phyloP scores from a whole-genome alignment of 1,140 invertebrate species.

The Probaryconus sp. region DNA sequence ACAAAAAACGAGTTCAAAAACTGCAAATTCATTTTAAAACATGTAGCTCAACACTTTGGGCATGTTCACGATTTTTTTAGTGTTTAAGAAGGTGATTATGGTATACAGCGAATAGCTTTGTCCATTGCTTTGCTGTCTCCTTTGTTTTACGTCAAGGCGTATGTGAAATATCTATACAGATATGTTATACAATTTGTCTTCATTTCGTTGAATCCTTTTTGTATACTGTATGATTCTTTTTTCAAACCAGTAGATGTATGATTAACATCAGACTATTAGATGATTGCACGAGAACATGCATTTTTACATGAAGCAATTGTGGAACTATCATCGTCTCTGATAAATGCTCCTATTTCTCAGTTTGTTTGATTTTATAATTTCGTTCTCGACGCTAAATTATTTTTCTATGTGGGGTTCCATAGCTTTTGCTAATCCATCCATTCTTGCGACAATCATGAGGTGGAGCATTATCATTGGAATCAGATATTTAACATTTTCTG shows the following conservation, averaged over 20 bases:
- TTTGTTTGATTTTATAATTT: constrained; percentile 21
- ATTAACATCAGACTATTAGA: constrained; percentile 32
- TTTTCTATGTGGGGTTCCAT: constrained; percentile 28
- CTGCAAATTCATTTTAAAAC: no score
- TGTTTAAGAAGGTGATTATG: constrained; percentile 38
- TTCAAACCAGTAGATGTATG: constrained; percentile 23
- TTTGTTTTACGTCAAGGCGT: constrained; percentile 40
- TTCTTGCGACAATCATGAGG: no score
- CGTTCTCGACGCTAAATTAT: constrained; percentile 7
- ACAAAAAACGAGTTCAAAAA: no score
- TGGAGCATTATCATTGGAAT: no score
- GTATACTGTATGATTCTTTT: constrained; percentile 18
- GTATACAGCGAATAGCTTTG: constrained; percentile 13
- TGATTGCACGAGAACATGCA: constrained; percentile 2
- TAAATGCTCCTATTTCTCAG: constrained; percentile 16
- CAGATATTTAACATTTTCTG: no score
- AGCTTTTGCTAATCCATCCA: constrained; percentile 34
- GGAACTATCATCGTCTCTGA: constrained; percentile 32
- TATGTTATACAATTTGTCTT: constrained; percentile 35
- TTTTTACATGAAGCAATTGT: constrained; percentile 21
- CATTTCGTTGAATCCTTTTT: constrained; percentile 26
- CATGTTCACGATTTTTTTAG: no score
- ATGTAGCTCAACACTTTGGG: no score
- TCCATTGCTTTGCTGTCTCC: constrained; percentile 24
- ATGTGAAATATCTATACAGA: constrained; percentile 29